phyloP scores from a whole-genome alignment of 2,797 vertebrate genomes.

The Forpus xanthops region DNA sequence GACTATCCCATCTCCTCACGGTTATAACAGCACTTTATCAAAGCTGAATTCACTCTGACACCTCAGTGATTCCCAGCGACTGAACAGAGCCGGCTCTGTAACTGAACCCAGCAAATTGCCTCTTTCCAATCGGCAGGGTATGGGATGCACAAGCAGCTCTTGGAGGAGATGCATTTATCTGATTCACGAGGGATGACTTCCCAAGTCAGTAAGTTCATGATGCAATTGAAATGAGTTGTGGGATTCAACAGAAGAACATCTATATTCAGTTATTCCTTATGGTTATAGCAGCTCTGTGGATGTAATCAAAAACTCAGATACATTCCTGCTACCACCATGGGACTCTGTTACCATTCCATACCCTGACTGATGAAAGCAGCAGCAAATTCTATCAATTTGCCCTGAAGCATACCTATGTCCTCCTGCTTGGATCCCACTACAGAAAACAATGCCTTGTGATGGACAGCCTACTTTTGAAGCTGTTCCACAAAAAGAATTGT shows the following conservation, averaged over 20 bases:
- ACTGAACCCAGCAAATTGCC: neutral
- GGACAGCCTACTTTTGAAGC: neutral
- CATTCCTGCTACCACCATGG: neutral
- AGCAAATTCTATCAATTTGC: neutral
- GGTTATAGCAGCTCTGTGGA: neutral
- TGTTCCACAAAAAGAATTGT: neutral
- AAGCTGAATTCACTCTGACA: neutral
- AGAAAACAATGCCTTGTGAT: neutral
- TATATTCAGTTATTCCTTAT: neutral
- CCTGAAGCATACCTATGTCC: neutral
- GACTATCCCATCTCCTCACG: neutral
- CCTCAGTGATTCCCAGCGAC: neutral
- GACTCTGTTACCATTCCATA: neutral
- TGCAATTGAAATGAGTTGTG: neutral
- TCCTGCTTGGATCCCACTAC: neutral
- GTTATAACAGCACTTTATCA: neutral
- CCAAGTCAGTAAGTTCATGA: neutral
- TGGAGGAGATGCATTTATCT: neutral
- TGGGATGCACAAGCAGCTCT: neutral
- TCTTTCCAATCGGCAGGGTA: neutral
- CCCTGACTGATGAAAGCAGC: neutral
- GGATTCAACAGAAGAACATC: neutral
- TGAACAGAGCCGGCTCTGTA: neutral
- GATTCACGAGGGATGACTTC: neutral
- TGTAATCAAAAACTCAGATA: neutral